Conservation (phyloP, 2,888 invertebrate species). For the Gryllus longicercus region DNA sequence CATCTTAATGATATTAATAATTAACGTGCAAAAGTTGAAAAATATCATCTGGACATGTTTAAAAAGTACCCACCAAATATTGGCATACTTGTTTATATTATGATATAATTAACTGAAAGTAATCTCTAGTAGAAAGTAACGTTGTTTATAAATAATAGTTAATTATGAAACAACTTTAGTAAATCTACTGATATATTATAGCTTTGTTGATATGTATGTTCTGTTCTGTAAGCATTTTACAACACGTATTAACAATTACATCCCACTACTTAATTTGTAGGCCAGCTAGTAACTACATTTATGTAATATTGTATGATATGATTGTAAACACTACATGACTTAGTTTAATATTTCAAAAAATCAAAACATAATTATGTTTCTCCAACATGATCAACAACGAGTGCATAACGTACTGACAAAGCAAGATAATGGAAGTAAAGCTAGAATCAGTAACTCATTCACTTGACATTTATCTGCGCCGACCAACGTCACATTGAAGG, state of each 20-base stretch:
- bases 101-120: neutral
- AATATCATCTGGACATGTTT: constrained; percentile 26
- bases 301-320: constrained; percentile 4
- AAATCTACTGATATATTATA: constrained; percentile 23
- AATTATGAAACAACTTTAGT: constrained; percentile 4
- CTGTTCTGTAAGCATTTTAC: constrained; percentile 17
- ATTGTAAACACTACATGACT: neutral
- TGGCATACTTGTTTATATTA: neutral
- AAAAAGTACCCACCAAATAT: constrained; percentile 1
- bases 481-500: neutral
- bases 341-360: neutral
- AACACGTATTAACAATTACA: constrained; percentile 9
- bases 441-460: constrained; percentile 12
- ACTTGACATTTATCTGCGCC: constrained; percentile 19
- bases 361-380: neutral
- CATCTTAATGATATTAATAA: neutral
- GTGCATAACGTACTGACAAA: constrained; percentile 9
- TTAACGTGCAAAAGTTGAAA: constrained; percentile 33
- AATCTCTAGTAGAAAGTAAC: neutral
- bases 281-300: constrained; percentile 17
- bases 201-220: constrained; percentile 26
- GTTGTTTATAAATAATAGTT: neutral
- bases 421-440: neutral
- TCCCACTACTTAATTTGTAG: neutral
- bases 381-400: constrained; percentile 4